phyloP scores from a whole-genome alignment of 2,888 invertebrate species.

The Epicampocera succincta region DNA sequence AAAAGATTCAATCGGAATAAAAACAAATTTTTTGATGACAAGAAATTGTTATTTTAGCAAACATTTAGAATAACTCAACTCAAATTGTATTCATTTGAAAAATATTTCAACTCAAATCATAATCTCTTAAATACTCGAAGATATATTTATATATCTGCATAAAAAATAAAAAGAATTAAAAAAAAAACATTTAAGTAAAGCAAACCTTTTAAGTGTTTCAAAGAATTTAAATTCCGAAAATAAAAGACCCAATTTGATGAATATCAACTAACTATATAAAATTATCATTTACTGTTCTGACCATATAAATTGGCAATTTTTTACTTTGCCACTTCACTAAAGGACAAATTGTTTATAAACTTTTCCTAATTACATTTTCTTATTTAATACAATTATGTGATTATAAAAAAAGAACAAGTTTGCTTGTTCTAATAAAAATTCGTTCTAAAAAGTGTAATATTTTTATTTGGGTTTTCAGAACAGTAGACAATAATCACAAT shows the following conservation, averaged over 20 bases:
- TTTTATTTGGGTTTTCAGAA: not conserved
- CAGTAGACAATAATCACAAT: not conserved
- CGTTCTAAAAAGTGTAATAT: not conserved
- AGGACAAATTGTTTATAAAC: too few relatives aligned
- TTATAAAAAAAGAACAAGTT: too few relatives aligned
- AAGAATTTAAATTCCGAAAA: conserved; percentile 44
- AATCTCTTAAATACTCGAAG: conserved; percentile 61
- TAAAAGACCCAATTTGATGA: conserved; percentile 6
- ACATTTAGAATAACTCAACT: not conserved
- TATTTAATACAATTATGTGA: too few relatives aligned
- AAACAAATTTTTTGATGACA: conserved; percentile 6
- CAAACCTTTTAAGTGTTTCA: conserved; percentile 20
- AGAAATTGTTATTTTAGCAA: not conserved
- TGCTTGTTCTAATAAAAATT: too few relatives aligned
- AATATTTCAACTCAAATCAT: conserved; percentile 37
- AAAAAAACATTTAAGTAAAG: not conserved
- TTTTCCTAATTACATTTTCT: too few relatives aligned
- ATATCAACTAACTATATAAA: conserved; percentile 16
- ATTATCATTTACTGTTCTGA: conserved; percentile 9
- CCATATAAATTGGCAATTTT: not conserved
- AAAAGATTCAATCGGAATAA: not conserved
- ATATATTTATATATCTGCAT: conserved; percentile 27
- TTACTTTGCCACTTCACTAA: not conserved
- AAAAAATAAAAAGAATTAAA: too few relatives aligned
- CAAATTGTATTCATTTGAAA: not conserved